Base-by-base conservation (phyloP, 2,888 invertebrate species). In the Deroplatys truncata region DNA sequence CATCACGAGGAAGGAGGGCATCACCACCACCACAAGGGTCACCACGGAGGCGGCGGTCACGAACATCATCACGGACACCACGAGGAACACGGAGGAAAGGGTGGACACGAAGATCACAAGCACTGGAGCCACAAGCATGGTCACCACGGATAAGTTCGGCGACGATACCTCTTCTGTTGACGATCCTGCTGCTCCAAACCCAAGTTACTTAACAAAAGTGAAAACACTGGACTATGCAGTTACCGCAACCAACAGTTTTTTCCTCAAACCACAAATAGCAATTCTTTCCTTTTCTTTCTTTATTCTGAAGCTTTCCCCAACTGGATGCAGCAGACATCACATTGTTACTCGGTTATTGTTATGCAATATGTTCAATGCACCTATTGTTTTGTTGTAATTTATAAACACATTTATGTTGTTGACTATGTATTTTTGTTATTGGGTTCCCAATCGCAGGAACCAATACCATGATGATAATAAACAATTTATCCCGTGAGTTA, bases 1-100 rank as follows among this genome's bases (percentile, higher is more conserved):
- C 96, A 96, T 92, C 96, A 96, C 92, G 96, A 97, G 92, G 97
- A 97, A 92, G 98, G 98, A 10, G 96, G 96, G 90, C 97, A 97
- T 92, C 96, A 97, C 92, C 95, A 97, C 92, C 96, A 96, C 83
- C 96, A 97, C 92, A 96, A 96, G 92, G 97, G 97, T 0, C 97
- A 97, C 93, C 97, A 97, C 93, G 95, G 96, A 91, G 95, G 96
- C 89, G 96, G 95, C 28, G 97, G 97, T 13, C 97, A 97, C 92
- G 96, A 97, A 90, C 96, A 96, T 91, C 97, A 97, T 92, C 95
- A 97, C 93, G 95, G 95, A 72, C 96, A 97, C 93, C 96, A 96
- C 91, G 95, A 96, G 92, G 95, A 96, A 91, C 95, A 96, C 92
- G 97, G 96, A 91, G 97, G 97, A 94, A 97, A 98, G 93, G 97